phyloP scores from a whole-genome alignment of 2,797 vertebrate genomes.

The Anguilla anguilla region DNA sequence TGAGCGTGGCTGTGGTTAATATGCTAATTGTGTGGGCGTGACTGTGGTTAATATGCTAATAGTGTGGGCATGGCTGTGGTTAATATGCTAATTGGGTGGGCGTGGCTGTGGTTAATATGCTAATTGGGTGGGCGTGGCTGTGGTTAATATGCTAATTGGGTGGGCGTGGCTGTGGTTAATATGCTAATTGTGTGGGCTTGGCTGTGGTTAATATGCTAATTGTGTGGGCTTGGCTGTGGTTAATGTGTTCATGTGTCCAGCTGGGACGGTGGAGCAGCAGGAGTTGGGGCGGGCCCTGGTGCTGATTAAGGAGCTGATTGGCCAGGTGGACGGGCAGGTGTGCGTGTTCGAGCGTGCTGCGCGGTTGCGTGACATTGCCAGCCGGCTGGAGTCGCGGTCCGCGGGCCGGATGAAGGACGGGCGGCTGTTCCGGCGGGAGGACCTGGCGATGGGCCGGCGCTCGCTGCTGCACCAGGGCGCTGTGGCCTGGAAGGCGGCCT shows the following conservation, averaged over 20 bases:
- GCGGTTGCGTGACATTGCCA: slow-evolving; percentile 85
- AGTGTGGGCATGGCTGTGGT: too few relatives aligned
- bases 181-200: not conserved
- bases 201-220: not conserved
- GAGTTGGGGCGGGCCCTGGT: slow-evolving; percentile 80
- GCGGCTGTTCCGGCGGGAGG: slow-evolving; percentile 83
- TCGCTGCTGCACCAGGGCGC: slow-evolving; percentile 79
- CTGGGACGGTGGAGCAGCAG: slow-evolving; percentile 80
- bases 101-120: too few relatives aligned
- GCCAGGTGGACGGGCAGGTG: slow-evolving; percentile 83
- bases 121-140: too few relatives aligned
- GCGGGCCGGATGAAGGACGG: slow-evolving; percentile 87
- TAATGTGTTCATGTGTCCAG: slow-evolving; percentile 56
- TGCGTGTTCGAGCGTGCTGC: slow-evolving; percentile 82
- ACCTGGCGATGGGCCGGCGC: slow-evolving; percentile 74
- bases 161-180: too few relatives aligned
- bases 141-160: too few relatives aligned
- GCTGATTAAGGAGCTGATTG: slow-evolving; percentile 79
- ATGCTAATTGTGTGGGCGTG: too few relatives aligned
- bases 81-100: too few relatives aligned
- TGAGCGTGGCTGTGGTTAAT: too few relatives aligned
- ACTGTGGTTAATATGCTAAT: too few relatives aligned
- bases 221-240: not conserved
- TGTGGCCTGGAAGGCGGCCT: slow-evolving; percentile 89
- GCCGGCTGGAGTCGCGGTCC: slow-evolving; percentile 86